These are phyloP conservation scores for Trichogramma dendrolimi DNA, from an alignment of 2,888 invertebrate species.

Conservation along the genomic window DNA sequence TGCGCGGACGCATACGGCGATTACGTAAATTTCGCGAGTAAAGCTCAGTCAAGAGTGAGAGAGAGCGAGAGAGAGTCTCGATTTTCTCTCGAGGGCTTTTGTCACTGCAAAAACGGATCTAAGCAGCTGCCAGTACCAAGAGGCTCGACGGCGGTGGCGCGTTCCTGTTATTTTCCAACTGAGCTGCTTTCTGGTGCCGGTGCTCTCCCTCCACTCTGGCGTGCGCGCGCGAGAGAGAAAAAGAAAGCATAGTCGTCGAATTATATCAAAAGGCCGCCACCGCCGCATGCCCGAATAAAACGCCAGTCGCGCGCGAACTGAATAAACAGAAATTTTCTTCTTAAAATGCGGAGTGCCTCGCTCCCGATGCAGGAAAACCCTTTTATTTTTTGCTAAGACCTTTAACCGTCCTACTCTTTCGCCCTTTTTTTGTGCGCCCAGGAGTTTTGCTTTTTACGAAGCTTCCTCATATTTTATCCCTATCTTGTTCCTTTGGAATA, in stretches of 20 bases:
- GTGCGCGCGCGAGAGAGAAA: conserved; percentile 22
- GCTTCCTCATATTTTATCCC: no score
- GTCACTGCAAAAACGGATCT: conserved; percentile 34
- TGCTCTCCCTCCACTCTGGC: conserved; percentile 35
- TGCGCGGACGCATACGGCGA: conserved; percentile 9
- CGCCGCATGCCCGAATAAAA: no score
- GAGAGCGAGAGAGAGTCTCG: conserved; percentile 23
- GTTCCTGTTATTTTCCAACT: conserved; percentile 51
- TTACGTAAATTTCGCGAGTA: conserved; percentile 27
- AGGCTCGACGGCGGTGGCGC: conserved; percentile 30
- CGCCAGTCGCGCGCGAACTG: conserved; percentile 27
- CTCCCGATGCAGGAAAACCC: no score
- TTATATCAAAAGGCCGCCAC: no score
- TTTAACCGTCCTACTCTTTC: no score
- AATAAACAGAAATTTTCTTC: conserved; percentile 50
- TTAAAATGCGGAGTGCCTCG: conserved; percentile 50
- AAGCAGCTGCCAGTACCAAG: conserved; percentile 47
- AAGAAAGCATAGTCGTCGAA: conserved; percentile 14
- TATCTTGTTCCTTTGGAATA: no score
- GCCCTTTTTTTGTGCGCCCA: no score
- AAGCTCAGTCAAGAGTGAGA: not conserved
- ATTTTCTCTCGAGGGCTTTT: conserved; percentile 29
- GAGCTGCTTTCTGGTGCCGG: conserved; percentile 40
- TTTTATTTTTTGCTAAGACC: no score
- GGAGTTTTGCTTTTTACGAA: no score